phyloP scores from a whole-genome alignment of 2,888 invertebrate species.

The Dorcus hopei region DNA sequence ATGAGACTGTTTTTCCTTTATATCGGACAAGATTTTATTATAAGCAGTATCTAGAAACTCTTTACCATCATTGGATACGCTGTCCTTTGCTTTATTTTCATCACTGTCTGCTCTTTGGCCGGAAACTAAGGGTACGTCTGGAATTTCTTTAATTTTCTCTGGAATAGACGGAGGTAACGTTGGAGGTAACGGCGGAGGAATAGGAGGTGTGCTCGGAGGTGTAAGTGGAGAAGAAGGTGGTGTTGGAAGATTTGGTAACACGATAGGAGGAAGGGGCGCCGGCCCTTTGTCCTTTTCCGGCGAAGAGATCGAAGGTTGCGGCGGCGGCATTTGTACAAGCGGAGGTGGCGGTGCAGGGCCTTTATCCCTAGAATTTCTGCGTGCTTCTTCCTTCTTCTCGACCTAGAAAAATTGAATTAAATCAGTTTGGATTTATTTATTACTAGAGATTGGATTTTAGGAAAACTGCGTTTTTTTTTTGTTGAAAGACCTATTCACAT shows the following conservation, averaged over 20 bases:
- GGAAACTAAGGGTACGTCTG: background rate
- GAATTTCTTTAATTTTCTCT: constrained; percentile 1
- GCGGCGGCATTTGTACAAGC: constrained; percentile 22
- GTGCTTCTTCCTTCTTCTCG: constrained; percentile 64
- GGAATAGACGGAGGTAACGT: constrained; percentile 30
- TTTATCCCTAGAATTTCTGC: constrained; percentile 64
- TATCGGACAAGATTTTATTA: constrained; percentile 28
- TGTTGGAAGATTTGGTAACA: constrained; percentile 39
- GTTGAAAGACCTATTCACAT: too few relatives aligned
- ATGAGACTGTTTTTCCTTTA: constrained; percentile 23
- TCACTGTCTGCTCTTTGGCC: background rate
- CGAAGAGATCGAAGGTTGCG: constrained; percentile 40
- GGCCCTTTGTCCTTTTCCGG: constrained; percentile 48
- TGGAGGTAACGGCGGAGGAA: constrained; percentile 22
- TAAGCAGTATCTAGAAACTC: constrained; percentile 32
- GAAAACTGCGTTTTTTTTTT: too few relatives aligned
- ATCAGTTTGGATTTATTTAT: background rate
- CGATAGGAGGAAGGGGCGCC: constrained; percentile 32
- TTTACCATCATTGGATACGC: constrained; percentile 1
- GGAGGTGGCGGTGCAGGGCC: constrained; percentile 75
- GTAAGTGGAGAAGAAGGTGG: constrained; percentile 45
- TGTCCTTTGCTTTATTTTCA: background rate
- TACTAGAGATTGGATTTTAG: too few relatives aligned
- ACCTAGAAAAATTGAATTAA: constrained; percentile 48
- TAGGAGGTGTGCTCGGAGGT: constrained; percentile 43